Conservation (phyloP, 2,797 vertebrate species). For the Notolepis coatsorum region DNA sequence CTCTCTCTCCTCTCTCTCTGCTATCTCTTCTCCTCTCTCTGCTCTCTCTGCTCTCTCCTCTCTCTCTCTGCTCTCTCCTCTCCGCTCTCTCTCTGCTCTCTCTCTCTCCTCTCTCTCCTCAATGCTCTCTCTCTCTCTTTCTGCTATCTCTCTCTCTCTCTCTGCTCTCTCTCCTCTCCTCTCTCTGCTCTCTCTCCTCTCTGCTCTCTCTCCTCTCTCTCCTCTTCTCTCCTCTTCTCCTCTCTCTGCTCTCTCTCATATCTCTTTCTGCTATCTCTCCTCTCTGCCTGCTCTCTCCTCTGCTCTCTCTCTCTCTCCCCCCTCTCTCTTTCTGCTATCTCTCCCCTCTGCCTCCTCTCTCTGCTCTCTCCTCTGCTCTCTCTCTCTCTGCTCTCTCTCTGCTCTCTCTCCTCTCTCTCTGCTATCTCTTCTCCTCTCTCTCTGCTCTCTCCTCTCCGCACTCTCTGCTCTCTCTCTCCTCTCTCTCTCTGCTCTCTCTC, state of each 20-base stretch:
- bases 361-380: not conserved
- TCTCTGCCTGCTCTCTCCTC: not conserved
- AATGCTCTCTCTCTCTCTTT: not conserved
- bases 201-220: not conserved
- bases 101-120: not conserved
- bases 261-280: not conserved
- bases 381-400: not conserved
- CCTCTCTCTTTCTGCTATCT: not conserved
- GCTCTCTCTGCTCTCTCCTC: not conserved
- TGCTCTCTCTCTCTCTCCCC: not conserved
- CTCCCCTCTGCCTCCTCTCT: not conserved
- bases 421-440: not conserved
- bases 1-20: too few relatives aligned
- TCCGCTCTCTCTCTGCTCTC: not conserved
- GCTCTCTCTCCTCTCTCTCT: not conserved
- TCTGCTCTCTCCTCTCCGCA: constrained; percentile 48
- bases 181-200: not conserved
- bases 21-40: not conserved
- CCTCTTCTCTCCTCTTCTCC: not conserved
- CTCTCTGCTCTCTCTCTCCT: too few relatives aligned
- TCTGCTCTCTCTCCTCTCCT: not conserved
- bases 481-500: not conserved
- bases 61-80: not conserved
- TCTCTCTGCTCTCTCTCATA: not conserved
- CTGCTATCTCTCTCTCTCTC: not conserved